Conservation (phyloP, 2,888 invertebrate species). For the Catocala fraxini region DNA sequence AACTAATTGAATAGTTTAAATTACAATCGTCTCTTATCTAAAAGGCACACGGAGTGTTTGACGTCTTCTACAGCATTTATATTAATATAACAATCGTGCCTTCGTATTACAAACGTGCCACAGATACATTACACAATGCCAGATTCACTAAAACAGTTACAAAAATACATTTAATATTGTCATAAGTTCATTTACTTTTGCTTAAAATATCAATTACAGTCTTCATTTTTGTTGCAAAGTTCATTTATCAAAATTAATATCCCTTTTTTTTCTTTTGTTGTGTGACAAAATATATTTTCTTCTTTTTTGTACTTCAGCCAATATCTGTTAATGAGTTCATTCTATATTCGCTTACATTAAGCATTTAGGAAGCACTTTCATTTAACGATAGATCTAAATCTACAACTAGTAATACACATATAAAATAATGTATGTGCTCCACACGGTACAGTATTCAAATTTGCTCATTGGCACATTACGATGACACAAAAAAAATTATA, state of each 20-base stretch:
- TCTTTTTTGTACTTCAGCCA: conserved; percentile 45
- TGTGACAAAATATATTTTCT: conserved; percentile 1
- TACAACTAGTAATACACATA: conserved; percentile 73
- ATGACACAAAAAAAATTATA: conserved; percentile 78
- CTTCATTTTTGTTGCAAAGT: conserved; percentile 30
- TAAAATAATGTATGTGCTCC: conserved; percentile 53
- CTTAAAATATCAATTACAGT: conserved; percentile 41
- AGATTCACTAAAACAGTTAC: conserved; percentile 33
- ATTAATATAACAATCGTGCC: conserved; percentile 43
- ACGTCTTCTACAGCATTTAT: conserved; percentile 12
- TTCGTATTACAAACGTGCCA: conserved; percentile 45
- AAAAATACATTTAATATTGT: conserved; percentile 30
- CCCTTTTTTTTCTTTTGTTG: conserved; percentile 1
- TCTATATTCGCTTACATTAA: conserved; percentile 34
- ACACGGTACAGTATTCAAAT: conserved; percentile 56
- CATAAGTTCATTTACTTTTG: conserved; percentile 11
- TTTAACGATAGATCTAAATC: conserved; percentile 69
- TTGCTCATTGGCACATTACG: conserved; percentile 82
- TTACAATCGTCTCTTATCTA: conserved; percentile 72
- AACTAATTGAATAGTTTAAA: conserved; percentile 74
- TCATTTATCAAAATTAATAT: conserved; percentile 16
- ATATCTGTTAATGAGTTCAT: conserved; percentile 30
- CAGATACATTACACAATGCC: conserved; percentile 28
- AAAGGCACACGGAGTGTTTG: conserved; percentile 74
- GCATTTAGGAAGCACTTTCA: conserved; percentile 82